Evolutionary conservation across 2,797 vertebrate species (phyloP), one percentile per base, ranked within the genome.

Genomic region (Macropodus opercularis): DNA sequence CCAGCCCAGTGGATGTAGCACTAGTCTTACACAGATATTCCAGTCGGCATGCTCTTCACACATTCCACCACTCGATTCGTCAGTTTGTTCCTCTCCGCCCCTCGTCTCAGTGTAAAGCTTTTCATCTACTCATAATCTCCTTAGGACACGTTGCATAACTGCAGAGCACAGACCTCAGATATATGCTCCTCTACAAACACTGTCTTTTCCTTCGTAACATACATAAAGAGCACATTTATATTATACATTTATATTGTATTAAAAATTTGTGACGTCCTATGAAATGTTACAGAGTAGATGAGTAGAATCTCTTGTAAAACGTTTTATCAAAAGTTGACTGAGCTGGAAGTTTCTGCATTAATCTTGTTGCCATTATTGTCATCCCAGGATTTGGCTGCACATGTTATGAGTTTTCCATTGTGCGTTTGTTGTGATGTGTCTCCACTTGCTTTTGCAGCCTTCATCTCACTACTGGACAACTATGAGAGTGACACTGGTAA

Each of bases 381-480:
- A 15, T 31, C 51, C 6, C 34, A 23, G 17, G 17, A 42, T 27
- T 58, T 3, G 17, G 44, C 23, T 34, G 32, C 53, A 26, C 3
- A 34, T 49, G 19, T 19, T 61, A 17, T 8, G 0, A 11, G 5
- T 31, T 46, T 39, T 39, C 40, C 14, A 24, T 44, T 24, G 40
- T 22, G 7, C 17, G 0, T 10, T 42, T 17, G 23, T 17, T 5
- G 5, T 5, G 15, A 14, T 62, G 1, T 22, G 9, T 27, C 21
- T 38, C 18, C 18, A 8, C 68, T 59, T 48, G 44, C 65, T 48
- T 72, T 39, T 57, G 19, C 79, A 94, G 93, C 92, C 31, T 94
- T 94, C 29, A 93, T 94, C 75, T 94, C 92, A n/a, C 88, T 94
- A 26, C 62, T 94, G 83, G 92, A 94, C 66, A 94, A 94, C 85